Evolutionary conservation across 2,113 vertebrate genomes (phyloP).

Genomic region (Hassar affinis): DNA sequence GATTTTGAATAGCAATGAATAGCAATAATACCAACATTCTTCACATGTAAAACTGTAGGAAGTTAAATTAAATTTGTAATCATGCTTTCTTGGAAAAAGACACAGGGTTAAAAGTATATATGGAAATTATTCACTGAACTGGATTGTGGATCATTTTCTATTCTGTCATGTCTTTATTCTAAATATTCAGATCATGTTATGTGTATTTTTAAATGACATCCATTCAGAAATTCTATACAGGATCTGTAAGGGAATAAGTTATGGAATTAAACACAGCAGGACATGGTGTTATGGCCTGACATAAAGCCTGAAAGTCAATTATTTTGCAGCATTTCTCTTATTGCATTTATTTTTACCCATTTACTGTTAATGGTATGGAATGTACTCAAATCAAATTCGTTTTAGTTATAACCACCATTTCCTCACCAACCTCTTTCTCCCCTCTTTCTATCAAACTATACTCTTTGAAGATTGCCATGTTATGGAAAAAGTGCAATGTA

Average conservation of each 20-base stretch:
- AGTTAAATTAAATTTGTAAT: not conserved
- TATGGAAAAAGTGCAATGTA: too few relatives aligned
- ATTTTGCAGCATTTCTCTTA: not conserved
- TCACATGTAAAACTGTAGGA: not conserved
- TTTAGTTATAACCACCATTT: not conserved
- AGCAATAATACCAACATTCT: not conserved
- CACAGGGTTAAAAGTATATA: not conserved
- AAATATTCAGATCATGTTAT: not conserved
- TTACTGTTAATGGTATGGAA: not conserved
- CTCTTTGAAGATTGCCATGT: too few relatives aligned
- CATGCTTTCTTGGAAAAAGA: not conserved
- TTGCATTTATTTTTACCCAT: not conserved
- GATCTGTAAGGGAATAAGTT: not conserved
- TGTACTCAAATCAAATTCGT: not conserved
- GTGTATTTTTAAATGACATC: not conserved
- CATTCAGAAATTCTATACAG: not conserved
- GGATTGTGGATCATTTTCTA: not conserved
- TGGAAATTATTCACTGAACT: not conserved
- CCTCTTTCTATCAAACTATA: not conserved
- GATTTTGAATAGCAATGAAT: not conserved
- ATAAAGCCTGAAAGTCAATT: not conserved
- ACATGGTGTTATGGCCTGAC: not conserved
- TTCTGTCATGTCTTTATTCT: not conserved
- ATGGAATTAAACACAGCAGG: not conserved
- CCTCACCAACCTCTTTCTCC: too few relatives aligned